Evolutionary conservation across 2,888 invertebrate species (phyloP).

Genomic region (Cacoxenus indagator): DNA sequence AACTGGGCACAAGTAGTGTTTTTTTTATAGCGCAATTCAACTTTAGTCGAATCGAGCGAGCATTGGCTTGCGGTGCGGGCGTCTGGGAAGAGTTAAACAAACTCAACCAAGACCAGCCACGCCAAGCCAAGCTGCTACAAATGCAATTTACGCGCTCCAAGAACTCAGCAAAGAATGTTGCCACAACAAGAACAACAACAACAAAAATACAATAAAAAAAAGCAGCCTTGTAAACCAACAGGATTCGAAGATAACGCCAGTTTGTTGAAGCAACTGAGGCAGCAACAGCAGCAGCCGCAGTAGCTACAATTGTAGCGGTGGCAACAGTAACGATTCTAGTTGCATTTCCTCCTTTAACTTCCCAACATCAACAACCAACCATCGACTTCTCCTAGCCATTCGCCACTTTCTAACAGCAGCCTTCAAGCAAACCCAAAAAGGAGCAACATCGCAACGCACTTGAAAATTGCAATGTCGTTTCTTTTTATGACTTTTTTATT

Average conservation of each 20-base stretch:
- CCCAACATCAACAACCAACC: not conserved
- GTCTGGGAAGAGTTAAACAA: no score
- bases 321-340: not conserved
- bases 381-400: not conserved
- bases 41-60: no score
- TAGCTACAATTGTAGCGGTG: no score
- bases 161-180: not conserved
- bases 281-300: not conserved
- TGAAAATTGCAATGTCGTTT: not conserved
- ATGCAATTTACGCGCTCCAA: slow-evolving; percentile 7
- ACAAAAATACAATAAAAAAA: not conserved
- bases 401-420: no score
- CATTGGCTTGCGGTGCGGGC: no score
- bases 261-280: no score
- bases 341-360: no score
- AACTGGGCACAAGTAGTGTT: no score
- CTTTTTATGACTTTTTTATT: not conserved
- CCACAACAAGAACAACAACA: not conserved
- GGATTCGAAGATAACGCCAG: no score
- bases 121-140: not conserved
- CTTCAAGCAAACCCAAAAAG: not conserved
- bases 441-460: not conserved
- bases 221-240: not conserved
- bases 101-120: not conserved
- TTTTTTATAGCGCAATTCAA: no score